These are phyloP conservation scores for Rhadinocentrus ornatus DNA, from an alignment of 2,797 vertebrate species.

Conservation along the genomic window DNA sequence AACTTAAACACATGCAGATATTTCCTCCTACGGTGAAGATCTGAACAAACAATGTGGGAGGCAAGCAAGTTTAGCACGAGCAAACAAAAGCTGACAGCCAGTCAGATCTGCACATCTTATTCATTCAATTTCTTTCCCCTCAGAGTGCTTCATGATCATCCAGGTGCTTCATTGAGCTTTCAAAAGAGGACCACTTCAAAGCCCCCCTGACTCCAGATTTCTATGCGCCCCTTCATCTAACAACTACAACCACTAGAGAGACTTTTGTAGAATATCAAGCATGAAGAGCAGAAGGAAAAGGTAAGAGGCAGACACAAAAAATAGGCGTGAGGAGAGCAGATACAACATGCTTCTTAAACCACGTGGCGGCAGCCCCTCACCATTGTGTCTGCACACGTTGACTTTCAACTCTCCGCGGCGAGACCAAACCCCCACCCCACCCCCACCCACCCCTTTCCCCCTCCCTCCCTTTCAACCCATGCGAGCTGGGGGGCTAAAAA, in stretches of 20 bases:
- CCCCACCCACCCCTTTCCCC: neutral
- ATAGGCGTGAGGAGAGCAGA: constrained; percentile 42
- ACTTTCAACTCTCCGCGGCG: constrained; percentile 83
- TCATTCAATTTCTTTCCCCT: constrained; percentile 53
- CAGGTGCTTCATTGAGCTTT: constrained; percentile 53
- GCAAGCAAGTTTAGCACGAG: constrained; percentile 60
- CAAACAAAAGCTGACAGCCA: constrained; percentile 65
- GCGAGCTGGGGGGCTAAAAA: constrained; percentile 79
- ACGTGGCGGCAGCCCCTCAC: constrained; percentile 65
- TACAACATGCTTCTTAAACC: constrained; percentile 34
- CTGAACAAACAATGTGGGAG: constrained; percentile 67
- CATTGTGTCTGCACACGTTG: constrained; percentile 81
- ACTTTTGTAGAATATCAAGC: constrained; percentile 50
- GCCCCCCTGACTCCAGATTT: constrained; percentile 44
- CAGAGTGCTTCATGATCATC: constrained; percentile 49
- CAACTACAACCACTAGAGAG: constrained; percentile 28
- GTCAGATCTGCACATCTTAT: constrained; percentile 50
- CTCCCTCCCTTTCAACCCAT: constrained; percentile 63
- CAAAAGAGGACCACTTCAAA: constrained; percentile 67
- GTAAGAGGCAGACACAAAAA: constrained; percentile 41
- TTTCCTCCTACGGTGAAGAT: constrained; percentile 54
- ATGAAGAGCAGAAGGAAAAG: constrained; percentile 41
- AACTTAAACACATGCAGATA: constrained; percentile 54
- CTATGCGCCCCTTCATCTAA: constrained; percentile 44
- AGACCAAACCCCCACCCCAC: constrained; percentile 67